Evolutionary conservation across 2,797 vertebrate species (phyloP).

Genomic region (Benthosema pterotum): DNA sequence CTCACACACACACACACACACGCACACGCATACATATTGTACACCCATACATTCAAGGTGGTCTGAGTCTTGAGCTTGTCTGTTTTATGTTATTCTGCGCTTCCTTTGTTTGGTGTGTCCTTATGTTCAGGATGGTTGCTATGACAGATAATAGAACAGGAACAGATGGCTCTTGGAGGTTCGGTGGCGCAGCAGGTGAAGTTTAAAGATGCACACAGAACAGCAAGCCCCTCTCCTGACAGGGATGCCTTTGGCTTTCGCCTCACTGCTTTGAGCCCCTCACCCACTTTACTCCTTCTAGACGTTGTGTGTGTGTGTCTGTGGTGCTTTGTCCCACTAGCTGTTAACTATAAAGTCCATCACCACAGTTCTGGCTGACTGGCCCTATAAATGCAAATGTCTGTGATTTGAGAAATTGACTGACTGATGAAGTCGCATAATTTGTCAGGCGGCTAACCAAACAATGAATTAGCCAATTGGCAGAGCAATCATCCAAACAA

Average conservation of each 20-base stretch:
- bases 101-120: constrained; percentile 66
- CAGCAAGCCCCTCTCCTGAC: constrained; percentile 54
- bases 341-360: constrained; percentile 33
- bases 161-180: constrained; percentile 84
- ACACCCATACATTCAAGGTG: constrained; percentile 20
- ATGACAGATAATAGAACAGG: constrained; percentile 64
- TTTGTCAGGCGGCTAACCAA: too few relatives aligned
- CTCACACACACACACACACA: too few relatives aligned
- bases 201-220: constrained; percentile 59
- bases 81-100: constrained; percentile 37
- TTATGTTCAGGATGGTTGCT: constrained; percentile 67
- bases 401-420: too few relatives aligned
- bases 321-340: constrained; percentile 12
- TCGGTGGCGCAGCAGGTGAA: constrained; percentile 82
- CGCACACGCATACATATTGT: too few relatives aligned
- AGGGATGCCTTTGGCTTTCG: constrained; percentile 42
- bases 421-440: too few relatives aligned
- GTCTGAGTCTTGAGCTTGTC: constrained; percentile 46
- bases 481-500: too few relatives aligned
- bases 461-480: too few relatives aligned
- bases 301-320: not conserved
- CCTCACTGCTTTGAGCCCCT: constrained; percentile 23
- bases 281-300: constrained; percentile 12
- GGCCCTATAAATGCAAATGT: not conserved
- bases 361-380: constrained; percentile 25